Evolutionary conservation across 2,888 invertebrate genomes (phyloP).

Genomic region (Amphipoea lucens): DNA sequence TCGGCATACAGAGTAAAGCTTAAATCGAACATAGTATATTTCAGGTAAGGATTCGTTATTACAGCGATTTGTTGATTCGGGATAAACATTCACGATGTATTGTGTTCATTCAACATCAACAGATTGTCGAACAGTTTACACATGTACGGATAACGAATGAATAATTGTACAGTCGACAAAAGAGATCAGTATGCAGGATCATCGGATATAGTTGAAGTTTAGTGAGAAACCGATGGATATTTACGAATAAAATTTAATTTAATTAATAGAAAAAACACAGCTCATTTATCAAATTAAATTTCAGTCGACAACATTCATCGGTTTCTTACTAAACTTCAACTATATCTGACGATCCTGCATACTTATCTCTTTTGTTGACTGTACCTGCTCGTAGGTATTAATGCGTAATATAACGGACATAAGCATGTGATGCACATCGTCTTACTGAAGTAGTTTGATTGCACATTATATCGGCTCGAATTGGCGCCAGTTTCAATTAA

Average conservation of each 20-base stretch:
- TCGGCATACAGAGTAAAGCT: conserved; percentile 16
- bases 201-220: too few species aligned
- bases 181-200: too few species aligned
- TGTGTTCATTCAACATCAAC: conserved; percentile 39
- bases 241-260: too few species aligned
- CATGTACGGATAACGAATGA: conserved; percentile 33
- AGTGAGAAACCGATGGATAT: too few species aligned
- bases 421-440: conserved; percentile 67
- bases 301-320: too few species aligned
- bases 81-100: conserved; percentile 33
- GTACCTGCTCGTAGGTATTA: conserved; percentile 10
- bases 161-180: conserved; percentile 8
- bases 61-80: conserved; percentile 33
- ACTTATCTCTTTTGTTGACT: too few species aligned
- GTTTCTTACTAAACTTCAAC: too few species aligned
- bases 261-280: too few species aligned
- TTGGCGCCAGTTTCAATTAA: conserved; percentile 85
- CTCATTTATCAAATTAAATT: too few species aligned
- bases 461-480: conserved; percentile 75
- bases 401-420: conserved; percentile 59
- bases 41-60: conserved; percentile 32
- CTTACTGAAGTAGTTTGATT: conserved; percentile 77
- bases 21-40: conserved; percentile 30
- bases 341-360: too few species aligned
- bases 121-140: conserved; percentile 42